These are phyloP conservation scores for Eulacestoma nigropectus DNA, from an alignment of 2,113 vertebrate species.

Conservation along the genomic window DNA sequence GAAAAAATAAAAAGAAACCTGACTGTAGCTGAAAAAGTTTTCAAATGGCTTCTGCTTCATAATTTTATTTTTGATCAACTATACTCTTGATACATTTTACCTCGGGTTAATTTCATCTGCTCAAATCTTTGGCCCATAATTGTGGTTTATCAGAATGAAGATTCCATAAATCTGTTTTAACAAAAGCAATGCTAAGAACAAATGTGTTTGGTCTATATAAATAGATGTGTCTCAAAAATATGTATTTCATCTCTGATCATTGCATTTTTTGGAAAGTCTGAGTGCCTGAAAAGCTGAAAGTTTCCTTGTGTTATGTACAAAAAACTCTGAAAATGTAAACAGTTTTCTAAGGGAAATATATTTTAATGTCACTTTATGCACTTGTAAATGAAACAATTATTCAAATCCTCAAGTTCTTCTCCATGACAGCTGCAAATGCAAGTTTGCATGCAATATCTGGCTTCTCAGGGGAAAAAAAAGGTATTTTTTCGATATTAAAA, in stretches of 20 bases:
- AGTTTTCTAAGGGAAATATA: background rate
- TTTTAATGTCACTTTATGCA: background rate
- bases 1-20: background rate
- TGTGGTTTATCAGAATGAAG: background rate
- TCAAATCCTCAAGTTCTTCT: background rate
- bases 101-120: background rate
- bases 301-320: background rate
- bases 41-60: background rate
- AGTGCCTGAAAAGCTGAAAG: background rate
- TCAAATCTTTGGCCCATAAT: background rate
- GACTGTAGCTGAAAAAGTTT: background rate
- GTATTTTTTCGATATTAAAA: background rate
- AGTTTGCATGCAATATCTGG: background rate
- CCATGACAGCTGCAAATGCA: background rate
- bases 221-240: background rate
- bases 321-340: background rate
- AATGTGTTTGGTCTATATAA: background rate
- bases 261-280: background rate
- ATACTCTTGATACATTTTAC: background rate
- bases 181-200: background rate
- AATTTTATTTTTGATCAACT: background rate
- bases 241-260: background rate
- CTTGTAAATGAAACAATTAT: background rate
- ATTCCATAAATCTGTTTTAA: background rate
- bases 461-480: fast-evolving